A percentile compares a stretch with the other conserved stretches of the same genome.
Conservation (phyloP, 2,113 vertebrate species). For the Sminthopsis crassicaudata region DNA sequence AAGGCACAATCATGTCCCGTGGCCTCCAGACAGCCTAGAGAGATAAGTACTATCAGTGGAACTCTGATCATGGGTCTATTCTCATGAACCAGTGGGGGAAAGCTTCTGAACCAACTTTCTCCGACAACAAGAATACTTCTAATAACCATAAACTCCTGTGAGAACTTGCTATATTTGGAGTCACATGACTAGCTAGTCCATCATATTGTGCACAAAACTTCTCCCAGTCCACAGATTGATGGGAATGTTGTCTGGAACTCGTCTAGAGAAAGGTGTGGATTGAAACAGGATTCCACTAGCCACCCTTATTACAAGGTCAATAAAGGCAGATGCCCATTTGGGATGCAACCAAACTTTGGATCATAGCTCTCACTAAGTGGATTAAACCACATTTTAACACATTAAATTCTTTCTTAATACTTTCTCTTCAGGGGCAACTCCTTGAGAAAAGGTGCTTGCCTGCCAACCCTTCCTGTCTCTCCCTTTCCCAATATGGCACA, state of each 20-base stretch:
- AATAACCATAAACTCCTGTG: not conserved
- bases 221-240: not conserved
- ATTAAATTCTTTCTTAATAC: not conserved
- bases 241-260: not conserved
- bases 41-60: not conserved
- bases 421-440: not conserved
- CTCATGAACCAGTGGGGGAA: not conserved
- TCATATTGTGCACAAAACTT: not conserved
- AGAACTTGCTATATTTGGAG: not conserved
- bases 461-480: not conserved
- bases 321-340: not conserved
- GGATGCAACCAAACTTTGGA: not conserved
- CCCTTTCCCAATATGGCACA: conserved; percentile 1
- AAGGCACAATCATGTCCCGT: not conserved
- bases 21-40: not conserved
- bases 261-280: not conserved
- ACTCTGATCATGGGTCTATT: not conserved
- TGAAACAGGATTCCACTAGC: not conserved
- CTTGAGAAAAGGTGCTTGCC: not conserved
- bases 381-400: not conserved
- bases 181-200: not conserved
- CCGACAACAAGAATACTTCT: not conserved
- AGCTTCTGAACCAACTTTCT: not conserved
- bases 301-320: not conserved
- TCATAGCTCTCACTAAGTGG: not conserved